Conservation (phyloP, 2,888 invertebrate genomes). For the Plebejus argus region DNA sequence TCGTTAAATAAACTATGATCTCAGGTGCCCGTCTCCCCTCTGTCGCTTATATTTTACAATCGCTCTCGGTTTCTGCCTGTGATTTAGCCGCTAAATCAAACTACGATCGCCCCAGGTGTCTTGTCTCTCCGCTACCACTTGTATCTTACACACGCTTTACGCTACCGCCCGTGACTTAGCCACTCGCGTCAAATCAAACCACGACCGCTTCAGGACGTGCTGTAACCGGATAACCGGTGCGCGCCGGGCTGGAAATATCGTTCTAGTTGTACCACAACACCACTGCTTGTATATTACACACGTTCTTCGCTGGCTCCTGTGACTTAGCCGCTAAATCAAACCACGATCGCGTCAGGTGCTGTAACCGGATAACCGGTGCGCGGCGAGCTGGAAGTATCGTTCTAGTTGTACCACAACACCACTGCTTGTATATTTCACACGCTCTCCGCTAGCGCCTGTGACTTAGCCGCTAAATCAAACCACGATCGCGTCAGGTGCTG, state of each 20-base stretch:
- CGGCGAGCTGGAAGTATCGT: conserved; percentile 3
- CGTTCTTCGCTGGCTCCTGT: neutral
- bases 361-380: conserved; percentile 40
- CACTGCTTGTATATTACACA: neutral
- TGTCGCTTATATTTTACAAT: no score
- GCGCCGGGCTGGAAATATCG: conserved; percentile 15
- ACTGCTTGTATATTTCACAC: neutral
- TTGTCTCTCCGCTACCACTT: neutral
- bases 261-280: neutral
- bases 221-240: conserved; percentile 41
- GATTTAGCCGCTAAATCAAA: neutral
- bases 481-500: conserved; percentile 45
- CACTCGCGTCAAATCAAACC: conserved; percentile 41
- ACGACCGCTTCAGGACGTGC: conserved; percentile 44
- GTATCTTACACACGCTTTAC: no score
- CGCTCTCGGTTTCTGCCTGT: neutral
- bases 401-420: neutral
- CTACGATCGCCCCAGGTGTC: neutral
- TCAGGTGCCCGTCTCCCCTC: neutral
- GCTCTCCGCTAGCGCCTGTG: neutral
- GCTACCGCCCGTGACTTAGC: no score
- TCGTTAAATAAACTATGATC: neutral
- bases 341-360: conserved; percentile 45
- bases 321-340: conserved; percentile 38
- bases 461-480: conserved; percentile 38